phyloP scores from a whole-genome alignment of 2,797 vertebrate genomes.

The Sciaenops ocellatus region DNA sequence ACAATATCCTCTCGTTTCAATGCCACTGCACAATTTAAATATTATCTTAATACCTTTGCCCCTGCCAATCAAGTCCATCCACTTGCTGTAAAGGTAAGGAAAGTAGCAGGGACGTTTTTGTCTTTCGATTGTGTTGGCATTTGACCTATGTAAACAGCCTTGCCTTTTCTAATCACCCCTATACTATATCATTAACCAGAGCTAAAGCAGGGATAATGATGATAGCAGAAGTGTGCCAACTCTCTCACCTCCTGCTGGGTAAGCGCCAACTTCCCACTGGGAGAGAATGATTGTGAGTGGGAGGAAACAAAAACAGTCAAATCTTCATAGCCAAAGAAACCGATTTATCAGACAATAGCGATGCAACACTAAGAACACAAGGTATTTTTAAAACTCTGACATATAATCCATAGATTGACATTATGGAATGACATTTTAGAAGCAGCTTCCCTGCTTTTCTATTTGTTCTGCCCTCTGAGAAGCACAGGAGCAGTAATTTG shows the following conservation, averaged over 20 bases:
- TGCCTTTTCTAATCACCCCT: slow-evolving; percentile 34
- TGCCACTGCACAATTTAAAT: slow-evolving; percentile 13
- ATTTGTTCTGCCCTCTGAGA: slow-evolving; percentile 76
- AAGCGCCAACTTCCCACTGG: slow-evolving; percentile 50
- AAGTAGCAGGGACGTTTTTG: background rate
- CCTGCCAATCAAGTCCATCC: slow-evolving; percentile 32
- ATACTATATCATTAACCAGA: slow-evolving; percentile 55
- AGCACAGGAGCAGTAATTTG: slow-evolving; percentile 73
- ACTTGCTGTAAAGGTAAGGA: slow-evolving; percentile 12
- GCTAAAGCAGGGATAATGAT: slow-evolving; percentile 59
- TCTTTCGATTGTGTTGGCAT: slow-evolving; percentile 25
- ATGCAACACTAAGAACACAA: slow-evolving; percentile 48
- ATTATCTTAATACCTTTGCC: slow-evolving; percentile 7
- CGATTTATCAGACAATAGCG: slow-evolving; percentile 69
- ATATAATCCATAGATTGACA: slow-evolving; percentile 84
- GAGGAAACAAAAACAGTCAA: slow-evolving; percentile 63
- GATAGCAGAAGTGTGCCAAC: slow-evolving; percentile 50
- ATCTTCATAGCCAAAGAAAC: slow-evolving; percentile 58
- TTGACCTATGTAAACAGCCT: slow-evolving; percentile 38
- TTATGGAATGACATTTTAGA: slow-evolving; percentile 85
- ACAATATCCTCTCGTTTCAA: slow-evolving; percentile 14
- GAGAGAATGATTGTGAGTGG: slow-evolving; percentile 52
- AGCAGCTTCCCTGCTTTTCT: slow-evolving; percentile 69
- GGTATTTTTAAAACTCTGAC: slow-evolving; percentile 72
- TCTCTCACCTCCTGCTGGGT: slow-evolving; percentile 57